phyloP scores from a whole-genome alignment of 2,888 invertebrate species.

The Trileptium ribeirensis region DNA sequence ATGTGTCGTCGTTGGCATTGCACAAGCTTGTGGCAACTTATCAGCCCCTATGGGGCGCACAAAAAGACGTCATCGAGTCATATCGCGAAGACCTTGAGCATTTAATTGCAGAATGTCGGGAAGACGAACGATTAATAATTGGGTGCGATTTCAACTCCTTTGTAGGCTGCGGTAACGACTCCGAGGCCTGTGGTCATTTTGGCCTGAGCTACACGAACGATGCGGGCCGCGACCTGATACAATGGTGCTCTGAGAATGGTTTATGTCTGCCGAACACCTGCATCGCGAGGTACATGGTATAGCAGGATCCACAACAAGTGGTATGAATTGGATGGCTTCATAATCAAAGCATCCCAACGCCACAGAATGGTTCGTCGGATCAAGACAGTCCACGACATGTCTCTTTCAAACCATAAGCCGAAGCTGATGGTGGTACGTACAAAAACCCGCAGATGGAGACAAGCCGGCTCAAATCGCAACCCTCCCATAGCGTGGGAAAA shows the following conservation, averaged over 20 bases:
- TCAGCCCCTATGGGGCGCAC: constrained; percentile 1
- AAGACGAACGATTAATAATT: too few relatives aligned
- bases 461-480: not conserved
- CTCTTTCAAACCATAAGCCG: constrained; percentile 8
- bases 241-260: not conserved
- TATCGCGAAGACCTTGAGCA: not conserved
- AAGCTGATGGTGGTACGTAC: not conserved
- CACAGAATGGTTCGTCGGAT: not conserved
- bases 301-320: not conserved
- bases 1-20: not conserved
- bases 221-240: not conserved
- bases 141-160: too few relatives aligned
- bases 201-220: too few relatives aligned
- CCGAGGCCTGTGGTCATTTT: too few relatives aligned
- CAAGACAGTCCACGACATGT: not conserved
- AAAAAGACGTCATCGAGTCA: not conserved
- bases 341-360: not conserved
- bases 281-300: not conserved
- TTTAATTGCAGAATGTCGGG: not conserved
- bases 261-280: not conserved
- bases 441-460: not conserved
- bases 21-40: not conserved
- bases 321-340: constrained; percentile 7
- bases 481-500: not conserved
- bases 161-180: too few relatives aligned